Percentiles rank a stretch among this genome's conserved stretches.
Evolutionary conservation across 2,797 vertebrate species (phyloP).

Genomic region (Macroramphosus scolopax): DNA sequence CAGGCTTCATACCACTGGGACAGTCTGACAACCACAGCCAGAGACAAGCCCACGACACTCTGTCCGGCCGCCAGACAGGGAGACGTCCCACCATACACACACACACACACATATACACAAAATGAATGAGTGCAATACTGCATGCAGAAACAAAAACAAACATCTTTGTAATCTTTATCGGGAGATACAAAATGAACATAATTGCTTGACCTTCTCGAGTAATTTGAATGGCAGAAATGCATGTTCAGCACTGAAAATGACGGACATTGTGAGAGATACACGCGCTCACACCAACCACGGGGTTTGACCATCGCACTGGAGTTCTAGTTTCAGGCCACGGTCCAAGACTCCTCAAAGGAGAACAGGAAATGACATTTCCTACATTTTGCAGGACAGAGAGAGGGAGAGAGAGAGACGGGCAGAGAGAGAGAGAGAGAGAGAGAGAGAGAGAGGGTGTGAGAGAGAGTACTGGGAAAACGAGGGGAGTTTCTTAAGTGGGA

Average conservation of each 20-base stretch:
- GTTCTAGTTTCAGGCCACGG: constrained; percentile 58
- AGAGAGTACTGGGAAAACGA: constrained; percentile 62
- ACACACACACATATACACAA: constrained; percentile 17
- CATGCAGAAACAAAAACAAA: constrained; percentile 17
- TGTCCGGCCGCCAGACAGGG: constrained; percentile 64
- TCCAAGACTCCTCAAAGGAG: constrained; percentile 74
- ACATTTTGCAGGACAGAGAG: constrained; percentile 69
- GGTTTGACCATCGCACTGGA: constrained; percentile 41
- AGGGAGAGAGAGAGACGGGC: constrained; percentile 44
- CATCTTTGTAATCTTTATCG: constrained; percentile 15
- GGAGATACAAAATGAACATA: constrained; percentile 15
- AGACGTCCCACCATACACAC: constrained; percentile 48
- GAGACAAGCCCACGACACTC: constrained; percentile 72
- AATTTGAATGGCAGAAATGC: constrained; percentile 31
- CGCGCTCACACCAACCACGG: constrained; percentile 34
- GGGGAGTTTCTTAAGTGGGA: constrained; percentile 83
- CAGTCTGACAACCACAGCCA: constrained; percentile 71
- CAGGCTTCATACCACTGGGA: constrained; percentile 77
- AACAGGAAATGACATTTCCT: constrained; percentile 85
- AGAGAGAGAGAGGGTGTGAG: constrained; percentile 49
- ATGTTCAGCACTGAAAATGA: constrained; percentile 38
- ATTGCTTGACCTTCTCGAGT: neutral
- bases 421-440: constrained; percentile 26
- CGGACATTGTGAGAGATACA: constrained; percentile 22
- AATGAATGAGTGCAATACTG: constrained; percentile 7